Conservation (phyloP, 2,113 vertebrate species). For the Salvelinus namaycush region DNA sequence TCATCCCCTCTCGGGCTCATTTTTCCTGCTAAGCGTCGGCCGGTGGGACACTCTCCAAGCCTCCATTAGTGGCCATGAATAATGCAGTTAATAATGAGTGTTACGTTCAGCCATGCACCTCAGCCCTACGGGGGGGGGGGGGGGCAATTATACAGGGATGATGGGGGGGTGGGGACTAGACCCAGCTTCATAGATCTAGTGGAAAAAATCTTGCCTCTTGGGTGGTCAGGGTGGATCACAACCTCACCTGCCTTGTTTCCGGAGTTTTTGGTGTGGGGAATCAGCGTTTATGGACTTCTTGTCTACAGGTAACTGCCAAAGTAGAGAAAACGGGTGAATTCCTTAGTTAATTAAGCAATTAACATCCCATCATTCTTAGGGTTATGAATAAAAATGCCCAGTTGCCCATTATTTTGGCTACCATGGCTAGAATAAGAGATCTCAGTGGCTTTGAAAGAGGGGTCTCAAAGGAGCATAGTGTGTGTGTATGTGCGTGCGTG, state of each 20-base stretch:
- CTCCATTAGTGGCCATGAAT: constrained; percentile 68
- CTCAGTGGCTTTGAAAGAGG: no score
- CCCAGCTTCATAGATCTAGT: constrained; percentile 20
- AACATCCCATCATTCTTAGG: no score
- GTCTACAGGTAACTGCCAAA: constrained; percentile 11
- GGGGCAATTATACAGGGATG: constrained; percentile 16
- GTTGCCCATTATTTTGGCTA: no score
- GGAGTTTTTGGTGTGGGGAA: constrained; percentile 29
- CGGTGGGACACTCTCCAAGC: constrained; percentile 51
- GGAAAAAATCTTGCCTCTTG: constrained; percentile 33
- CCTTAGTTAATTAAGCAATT: no score
- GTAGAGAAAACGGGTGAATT: no score
- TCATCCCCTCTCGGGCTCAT: constrained; percentile 38
- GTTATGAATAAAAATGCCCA: no score
- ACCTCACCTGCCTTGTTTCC: constrained; percentile 28
- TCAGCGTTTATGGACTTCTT: constrained; percentile 40
- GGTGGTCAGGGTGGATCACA: background rate
- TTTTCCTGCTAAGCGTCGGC: constrained; percentile 44
- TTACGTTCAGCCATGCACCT: constrained; percentile 26
- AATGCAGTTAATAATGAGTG: constrained; percentile 58
- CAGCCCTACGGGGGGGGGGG: background rate
- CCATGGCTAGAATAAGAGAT: no score
- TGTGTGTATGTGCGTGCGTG: background rate
- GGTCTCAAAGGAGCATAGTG: no score
- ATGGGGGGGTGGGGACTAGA: constrained; percentile 9